These are phyloP conservation scores for Pterois miles DNA, from an alignment of 2,797 vertebrate genomes.

Conservation along the genomic window DNA sequence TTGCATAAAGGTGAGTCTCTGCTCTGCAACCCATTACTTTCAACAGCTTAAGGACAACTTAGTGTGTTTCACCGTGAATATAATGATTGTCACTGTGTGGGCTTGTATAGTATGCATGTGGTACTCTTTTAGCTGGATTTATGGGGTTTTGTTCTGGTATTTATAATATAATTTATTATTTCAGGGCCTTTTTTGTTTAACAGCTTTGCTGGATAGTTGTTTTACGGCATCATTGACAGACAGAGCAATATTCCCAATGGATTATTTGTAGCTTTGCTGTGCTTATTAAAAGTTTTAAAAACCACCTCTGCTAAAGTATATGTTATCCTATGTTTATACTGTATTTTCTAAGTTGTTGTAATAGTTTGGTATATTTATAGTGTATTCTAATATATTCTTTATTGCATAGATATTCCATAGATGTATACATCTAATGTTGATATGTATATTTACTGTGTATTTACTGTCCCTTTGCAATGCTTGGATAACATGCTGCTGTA, in stretches of 20 bases:
- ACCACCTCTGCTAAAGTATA: no score
- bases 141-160: background rate
- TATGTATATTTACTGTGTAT: no score
- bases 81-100: background rate
- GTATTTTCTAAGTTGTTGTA: no score
- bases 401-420: no score
- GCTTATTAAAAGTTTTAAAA: no score
- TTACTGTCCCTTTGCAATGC: no score
- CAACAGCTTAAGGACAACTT: background rate
- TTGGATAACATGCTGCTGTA: no score
- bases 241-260: background rate
- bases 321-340: no score
- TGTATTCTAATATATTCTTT: no score
- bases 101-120: background rate
- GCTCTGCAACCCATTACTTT: background rate
- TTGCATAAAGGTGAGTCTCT: conserved; percentile 23
- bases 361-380: no score
- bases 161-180: background rate
- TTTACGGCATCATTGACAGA: background rate
- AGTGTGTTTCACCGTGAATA: background rate
- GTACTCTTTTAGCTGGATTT: background rate
- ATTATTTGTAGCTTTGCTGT: background rate
- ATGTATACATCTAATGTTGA: no score
- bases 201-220: background rate
- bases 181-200: background rate